Evolutionary conservation across 1,140 invertebrate species (phyloP).

Genomic region (Belonocnema kinseyi): DNA sequence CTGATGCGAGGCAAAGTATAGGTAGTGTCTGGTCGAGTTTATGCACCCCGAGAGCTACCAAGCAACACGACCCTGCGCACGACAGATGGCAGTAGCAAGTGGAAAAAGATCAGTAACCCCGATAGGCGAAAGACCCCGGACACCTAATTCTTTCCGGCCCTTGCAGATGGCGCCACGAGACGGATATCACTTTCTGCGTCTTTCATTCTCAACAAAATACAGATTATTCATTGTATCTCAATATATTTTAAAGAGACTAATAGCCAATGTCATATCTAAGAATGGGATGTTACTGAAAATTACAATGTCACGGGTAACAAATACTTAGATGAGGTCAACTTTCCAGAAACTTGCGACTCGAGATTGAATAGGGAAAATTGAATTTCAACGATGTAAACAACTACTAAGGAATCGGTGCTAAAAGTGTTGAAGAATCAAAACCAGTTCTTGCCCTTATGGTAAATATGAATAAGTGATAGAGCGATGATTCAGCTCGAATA

Average conservation of each 20-base stretch:
- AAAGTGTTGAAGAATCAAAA: slow-evolving; percentile 22
- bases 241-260: too few relatives aligned
- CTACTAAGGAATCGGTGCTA: background rate
- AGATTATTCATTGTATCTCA: too few relatives aligned
- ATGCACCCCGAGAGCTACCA: slow-evolving; percentile 12
- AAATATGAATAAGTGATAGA: background rate
- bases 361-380: background rate
- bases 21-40: background rate
- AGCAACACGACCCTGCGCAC: slow-evolving; percentile 30
- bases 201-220: slow-evolving; percentile 32
- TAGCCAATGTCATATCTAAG: too few relatives aligned
- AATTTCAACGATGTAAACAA: background rate
- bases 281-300: background rate
- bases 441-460: slow-evolving; percentile 39
- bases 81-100: slow-evolving; percentile 70
- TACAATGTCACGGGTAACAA: background rate
- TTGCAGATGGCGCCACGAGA: slow-evolving; percentile 56
- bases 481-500: slow-evolving; percentile 8
- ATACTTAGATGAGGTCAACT: background rate
- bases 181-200: slow-evolving; percentile 42
- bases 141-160: slow-evolving; percentile 55
- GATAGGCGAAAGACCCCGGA: slow-evolving; percentile 65
- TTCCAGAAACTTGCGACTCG: background rate
- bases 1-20: slow-evolving; percentile 10
- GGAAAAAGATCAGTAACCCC: slow-evolving; percentile 70